Base-by-base conservation (phyloP, 2,888 invertebrate species). In the Tupiocoris notatus region DNA sequence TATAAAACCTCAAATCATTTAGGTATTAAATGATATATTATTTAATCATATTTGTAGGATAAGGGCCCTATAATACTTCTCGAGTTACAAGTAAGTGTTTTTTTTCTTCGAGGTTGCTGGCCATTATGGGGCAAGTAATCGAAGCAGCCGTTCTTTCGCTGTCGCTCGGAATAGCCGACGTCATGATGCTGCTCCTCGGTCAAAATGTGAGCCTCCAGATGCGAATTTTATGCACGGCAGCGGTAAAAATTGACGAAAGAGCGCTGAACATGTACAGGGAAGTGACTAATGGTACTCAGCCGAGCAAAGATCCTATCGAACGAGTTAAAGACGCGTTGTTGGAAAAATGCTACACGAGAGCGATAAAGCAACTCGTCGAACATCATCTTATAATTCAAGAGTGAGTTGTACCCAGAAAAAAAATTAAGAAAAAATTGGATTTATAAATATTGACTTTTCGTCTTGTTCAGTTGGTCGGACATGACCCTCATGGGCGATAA, bases 361-460 rank as follows among this genome's bases (percentile, higher is more conserved):
- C 67, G 2, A 67, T 67, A 12, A 67, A 56, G 16, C 67, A 67
- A 22, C 39, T 67, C 0, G 22, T 67, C 9, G 67, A 67, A 56
- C 67, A 67, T 23, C 67, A 67, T 21, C 54, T 57, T 1, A 67
- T 67, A 2, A 56, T 67, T 22, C 67, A 67, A 57, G 67, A 67
- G 67, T 7, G 16, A 17, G 67, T 20, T 12, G 20, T 18, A 63
- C 6, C 20, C 7, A 2, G 22, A 16, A 63, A 63, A 7, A 59
- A 39, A 39, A 39, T 39, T 39, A 39, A n/a, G n/a, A n/a, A n/a
- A n/a, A n/a, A n/a, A n/a, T n/a, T n/a, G n/a, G n/a, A n/a, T n/a
- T n/a, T n/a, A n/a, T n/a, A n/a, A n/a, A n/a, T n/a, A n/a, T n/a
- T n/a, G n/a, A n/a, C n/a, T n/a, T n/a, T n/a, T n/a, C n/a, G n/a